phyloP scores from a whole-genome alignment of 2,888 invertebrate genomes.

The Exephanes ischioxanthus region DNA sequence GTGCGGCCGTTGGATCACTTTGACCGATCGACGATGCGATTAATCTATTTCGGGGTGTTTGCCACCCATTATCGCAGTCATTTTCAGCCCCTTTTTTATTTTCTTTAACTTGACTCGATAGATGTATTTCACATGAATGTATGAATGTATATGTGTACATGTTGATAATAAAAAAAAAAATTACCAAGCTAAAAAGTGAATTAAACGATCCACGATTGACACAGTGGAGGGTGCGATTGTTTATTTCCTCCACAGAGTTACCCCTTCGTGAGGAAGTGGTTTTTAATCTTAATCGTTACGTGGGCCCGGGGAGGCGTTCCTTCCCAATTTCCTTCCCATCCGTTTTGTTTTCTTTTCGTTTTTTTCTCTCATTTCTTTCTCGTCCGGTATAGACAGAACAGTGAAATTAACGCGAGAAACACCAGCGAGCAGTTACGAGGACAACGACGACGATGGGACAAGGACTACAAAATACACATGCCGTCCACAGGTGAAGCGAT shows the following conservation, averaged over 20 bases:
- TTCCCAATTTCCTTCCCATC: slow-evolving; percentile 54
- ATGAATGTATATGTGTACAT: background rate
- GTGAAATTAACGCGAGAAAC: slow-evolving; percentile 55
- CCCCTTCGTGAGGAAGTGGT: slow-evolving; percentile 41
- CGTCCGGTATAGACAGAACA: slow-evolving; percentile 45
- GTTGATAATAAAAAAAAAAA: background rate
- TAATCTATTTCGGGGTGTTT: background rate
- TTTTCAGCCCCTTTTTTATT: background rate
- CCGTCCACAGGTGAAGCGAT: slow-evolving; percentile 79
- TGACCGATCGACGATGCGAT: background rate
- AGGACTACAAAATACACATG: slow-evolving; percentile 76
- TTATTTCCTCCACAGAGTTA: slow-evolving; percentile 21
- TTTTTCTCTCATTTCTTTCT: slow-evolving; percentile 19
- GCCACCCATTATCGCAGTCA: background rate
- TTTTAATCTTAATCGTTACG: slow-evolving; percentile 45
- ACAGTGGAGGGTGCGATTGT: background rate
- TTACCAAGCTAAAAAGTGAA: slow-evolving; percentile 8
- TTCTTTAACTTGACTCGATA: background rate
- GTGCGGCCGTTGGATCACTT: background rate
- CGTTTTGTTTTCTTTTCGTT: slow-evolving; percentile 8
- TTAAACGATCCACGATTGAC: background rate
- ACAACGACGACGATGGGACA: slow-evolving; percentile 65
- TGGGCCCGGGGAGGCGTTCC: slow-evolving; percentile 38
- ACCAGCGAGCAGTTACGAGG: slow-evolving; percentile 22
- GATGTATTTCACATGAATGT: background rate